phyloP scores from a whole-genome alignment of 2,797 vertebrate species.

The Poecilia picta region DNA sequence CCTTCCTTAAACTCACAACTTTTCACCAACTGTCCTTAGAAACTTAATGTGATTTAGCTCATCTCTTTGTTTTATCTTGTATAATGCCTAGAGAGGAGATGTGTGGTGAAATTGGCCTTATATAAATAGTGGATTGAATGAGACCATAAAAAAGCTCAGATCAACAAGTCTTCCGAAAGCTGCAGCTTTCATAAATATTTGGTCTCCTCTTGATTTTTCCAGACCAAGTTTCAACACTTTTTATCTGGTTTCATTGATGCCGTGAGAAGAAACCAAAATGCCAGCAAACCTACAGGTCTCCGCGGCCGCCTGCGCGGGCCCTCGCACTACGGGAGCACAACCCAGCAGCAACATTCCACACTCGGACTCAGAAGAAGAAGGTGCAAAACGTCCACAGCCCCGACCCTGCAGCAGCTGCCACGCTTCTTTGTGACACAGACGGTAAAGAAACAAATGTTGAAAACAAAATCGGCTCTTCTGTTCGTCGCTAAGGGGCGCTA shows the following conservation, averaged over 20 bases:
- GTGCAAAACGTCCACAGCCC: conserved; percentile 61
- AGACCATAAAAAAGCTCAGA: background rate
- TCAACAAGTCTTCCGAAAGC: conserved; percentile 51
- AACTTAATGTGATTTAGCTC: background rate
- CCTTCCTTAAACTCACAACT: background rate
- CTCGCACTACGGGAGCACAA: conserved; percentile 40
- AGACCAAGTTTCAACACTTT: conserved; percentile 87
- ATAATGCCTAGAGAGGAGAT: background rate
- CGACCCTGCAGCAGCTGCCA: conserved; percentile 61
- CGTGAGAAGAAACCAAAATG: conserved; percentile 74
- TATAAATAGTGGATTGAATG: background rate
- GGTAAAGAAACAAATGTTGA: conserved; percentile 58
- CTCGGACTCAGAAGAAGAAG: conserved; percentile 63
- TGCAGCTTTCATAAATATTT: background rate
- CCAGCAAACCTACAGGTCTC: conserved; percentile 52
- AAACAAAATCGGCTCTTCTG: background rate
- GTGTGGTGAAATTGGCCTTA: background rate
- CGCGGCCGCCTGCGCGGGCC: conserved; percentile 50
- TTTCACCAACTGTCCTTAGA: background rate
- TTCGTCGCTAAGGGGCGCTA: conserved; percentile 70
- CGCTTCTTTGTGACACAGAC: conserved; percentile 75
- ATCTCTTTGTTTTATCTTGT: background rate
- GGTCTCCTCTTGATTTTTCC: conserved; percentile 33
- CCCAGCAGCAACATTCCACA: conserved; percentile 38
- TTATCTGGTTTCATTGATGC: conserved; percentile 79